Evolutionary conservation across 2,113 vertebrate genomes (phyloP), one percentile per base, ranked within the genome.

Genomic region (Pelecanus crispus): DNA sequence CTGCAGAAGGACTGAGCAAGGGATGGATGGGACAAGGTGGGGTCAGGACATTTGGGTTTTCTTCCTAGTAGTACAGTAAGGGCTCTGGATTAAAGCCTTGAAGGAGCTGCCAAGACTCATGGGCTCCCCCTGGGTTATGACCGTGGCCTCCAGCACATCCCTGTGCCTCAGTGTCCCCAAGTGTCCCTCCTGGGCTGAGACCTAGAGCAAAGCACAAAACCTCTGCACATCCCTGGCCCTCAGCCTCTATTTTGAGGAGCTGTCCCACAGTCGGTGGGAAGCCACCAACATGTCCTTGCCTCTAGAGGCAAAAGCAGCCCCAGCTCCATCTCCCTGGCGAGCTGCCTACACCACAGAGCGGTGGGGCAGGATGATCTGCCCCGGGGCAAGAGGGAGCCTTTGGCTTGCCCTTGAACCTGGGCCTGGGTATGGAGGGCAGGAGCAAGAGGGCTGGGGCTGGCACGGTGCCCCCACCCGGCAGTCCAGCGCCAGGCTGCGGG

Each of bases 401-500:
- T 65, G 73, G 7, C 31, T 32, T 59, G 62, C 70, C 92, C 82
- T 89, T 83, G 77, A 36, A 36, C 52, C 53, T 19, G 28, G 28
- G 34, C 24, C n/a, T 61, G 72, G 70, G 52, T 47, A 38, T 0
- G 0, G 34, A 32, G 42, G 58, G 34, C 62, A 78, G 73, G 61
- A 81, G 36, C 32, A 8, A n/a, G 65, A 28, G 70, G 22, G 21
- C 65, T 72, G 80, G 20, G 44, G 44, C 0, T 21, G 68, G 59
- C 49, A 65, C 0, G 3, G n/a, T 68, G 42, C n/a, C 15, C n/a
- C 44, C 2, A 0, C n/a, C 34, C 36, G 0, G 78, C 65, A 55
- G 62, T 9, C 25, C 71, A 52, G n/a, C 20, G 0, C 28, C 49
- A 25, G 68, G 88, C 91, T 65, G 20, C 1, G 25, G 50, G 62